A percentile compares a stretch with the other conserved stretches of the same genome.
phyloP scores from a whole-genome alignment of 92 coral and sea anemone genomes.

The Diadumene lineata region DNA sequence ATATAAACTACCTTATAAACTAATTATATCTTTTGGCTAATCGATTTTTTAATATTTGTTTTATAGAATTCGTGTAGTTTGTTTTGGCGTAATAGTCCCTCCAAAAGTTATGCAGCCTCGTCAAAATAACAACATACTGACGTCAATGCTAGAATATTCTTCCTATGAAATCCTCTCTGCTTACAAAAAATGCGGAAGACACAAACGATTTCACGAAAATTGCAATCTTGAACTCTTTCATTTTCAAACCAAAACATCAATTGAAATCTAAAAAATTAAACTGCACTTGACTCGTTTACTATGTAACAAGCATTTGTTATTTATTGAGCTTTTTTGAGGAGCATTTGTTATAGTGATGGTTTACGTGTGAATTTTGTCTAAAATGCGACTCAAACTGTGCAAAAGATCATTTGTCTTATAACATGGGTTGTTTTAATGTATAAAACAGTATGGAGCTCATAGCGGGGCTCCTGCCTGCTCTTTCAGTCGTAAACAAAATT shows the following conservation, averaged over 20 bases:
- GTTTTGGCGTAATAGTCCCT: not conserved
- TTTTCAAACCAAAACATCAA: not conserved
- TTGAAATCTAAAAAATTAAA: not conserved
- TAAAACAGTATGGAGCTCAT: not conserved
- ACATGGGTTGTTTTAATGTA: conserved; percentile 8
- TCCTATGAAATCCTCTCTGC: not conserved
- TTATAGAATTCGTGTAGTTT: not conserved
- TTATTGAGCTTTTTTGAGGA: not conserved
- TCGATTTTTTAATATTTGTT: too few species aligned
- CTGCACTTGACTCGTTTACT: not conserved
- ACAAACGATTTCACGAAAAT: not conserved
- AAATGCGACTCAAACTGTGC: conserved; percentile 1
- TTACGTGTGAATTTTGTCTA: not conserved
- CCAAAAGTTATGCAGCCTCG: not conserved
- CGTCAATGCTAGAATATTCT: conserved; percentile 13
- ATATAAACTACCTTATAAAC: too few species aligned
- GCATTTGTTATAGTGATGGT: not conserved
- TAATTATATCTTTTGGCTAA: too few species aligned
- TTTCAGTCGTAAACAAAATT: not conserved
- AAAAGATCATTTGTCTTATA: not conserved
- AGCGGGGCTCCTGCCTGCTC: not conserved
- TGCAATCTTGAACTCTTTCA: not conserved
- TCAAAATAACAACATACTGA: conserved; percentile 1
- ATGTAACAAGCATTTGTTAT: not conserved
- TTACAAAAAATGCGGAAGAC: not conserved